Evolutionary conservation across 2,888 invertebrate genomes (phyloP).

Genomic region (Hirtodrosophila duncani): DNA sequence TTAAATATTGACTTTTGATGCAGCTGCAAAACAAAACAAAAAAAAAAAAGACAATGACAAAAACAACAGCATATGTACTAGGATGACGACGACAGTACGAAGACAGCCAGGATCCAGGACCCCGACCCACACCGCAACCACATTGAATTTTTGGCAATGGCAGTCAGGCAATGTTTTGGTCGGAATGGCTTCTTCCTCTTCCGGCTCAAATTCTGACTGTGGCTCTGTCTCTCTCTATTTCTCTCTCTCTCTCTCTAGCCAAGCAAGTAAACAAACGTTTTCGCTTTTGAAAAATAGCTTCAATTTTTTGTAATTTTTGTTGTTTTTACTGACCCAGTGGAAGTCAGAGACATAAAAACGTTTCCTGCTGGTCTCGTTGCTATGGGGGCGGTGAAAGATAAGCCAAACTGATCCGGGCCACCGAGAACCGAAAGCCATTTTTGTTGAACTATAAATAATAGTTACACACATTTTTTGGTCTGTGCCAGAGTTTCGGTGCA

Average conservation of each 20-base stretch:
- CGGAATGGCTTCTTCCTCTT: conserved; percentile 27
- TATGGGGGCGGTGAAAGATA: conserved; percentile 17
- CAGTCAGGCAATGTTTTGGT: conserved; percentile 2
- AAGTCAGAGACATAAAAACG: conserved; percentile 34
- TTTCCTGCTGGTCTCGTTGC: conserved; percentile 35
- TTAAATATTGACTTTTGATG: conserved; percentile 49
- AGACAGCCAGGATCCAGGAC: conserved; percentile 12
- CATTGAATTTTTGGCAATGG: conserved; percentile 28
- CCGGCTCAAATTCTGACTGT: conserved; percentile 42
- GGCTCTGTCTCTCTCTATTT: conserved; percentile 36
- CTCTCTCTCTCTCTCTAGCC: conserved; percentile 38
- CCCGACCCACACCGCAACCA: no score
- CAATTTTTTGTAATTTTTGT: conserved; percentile 20
- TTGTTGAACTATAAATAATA: conserved; percentile 35
- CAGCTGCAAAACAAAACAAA: conserved; percentile 2
- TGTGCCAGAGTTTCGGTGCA: conserved; percentile 11
- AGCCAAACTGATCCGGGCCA: conserved; percentile 18
- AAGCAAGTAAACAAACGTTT: conserved; percentile 54
- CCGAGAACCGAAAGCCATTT: conserved; percentile 9
- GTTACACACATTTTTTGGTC: conserved; percentile 17
- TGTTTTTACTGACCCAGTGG: conserved; percentile 20
- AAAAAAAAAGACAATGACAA: conserved; percentile 7
- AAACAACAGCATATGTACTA: no score
- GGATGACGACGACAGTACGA: conserved; percentile 5
- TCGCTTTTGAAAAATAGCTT: conserved; percentile 59